Percentiles rank a stretch among this genome's conserved stretches.
Evolutionary conservation across 2,888 invertebrate genomes (phyloP).

Genomic region (Geophilus truncorum): DNA sequence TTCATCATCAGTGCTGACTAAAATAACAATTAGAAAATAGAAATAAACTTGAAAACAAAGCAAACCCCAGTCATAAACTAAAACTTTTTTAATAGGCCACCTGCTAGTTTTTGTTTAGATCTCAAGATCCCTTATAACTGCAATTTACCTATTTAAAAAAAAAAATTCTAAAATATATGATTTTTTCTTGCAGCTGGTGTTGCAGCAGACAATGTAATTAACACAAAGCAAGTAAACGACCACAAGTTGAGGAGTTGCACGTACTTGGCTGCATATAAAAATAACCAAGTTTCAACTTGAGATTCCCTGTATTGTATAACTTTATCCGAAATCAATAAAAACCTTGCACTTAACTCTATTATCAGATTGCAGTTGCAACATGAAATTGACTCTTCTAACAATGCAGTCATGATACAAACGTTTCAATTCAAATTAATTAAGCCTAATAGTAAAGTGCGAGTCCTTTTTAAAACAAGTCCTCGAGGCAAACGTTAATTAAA

Average conservation of each 20-base stretch:
- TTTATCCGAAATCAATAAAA: conserved; percentile 27
- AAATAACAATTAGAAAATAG: neutral
- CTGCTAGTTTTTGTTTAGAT: neutral
- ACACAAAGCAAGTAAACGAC: too few species aligned
- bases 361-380: conserved; percentile 25
- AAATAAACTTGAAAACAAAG: neutral
- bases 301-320: conserved; percentile 9
- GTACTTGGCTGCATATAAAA: neutral
- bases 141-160: neutral
- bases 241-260: too few species aligned
- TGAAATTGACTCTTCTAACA: conserved; percentile 13
- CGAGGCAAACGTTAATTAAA: neutral
- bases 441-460: neutral
- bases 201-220: too few species aligned
- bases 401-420: neutral
- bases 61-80: neutral
- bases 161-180: neutral
- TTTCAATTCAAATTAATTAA: conserved; percentile 23
- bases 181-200: neutral
- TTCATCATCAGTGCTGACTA: neutral
- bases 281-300: neutral
- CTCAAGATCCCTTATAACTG: neutral
- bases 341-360: conserved; percentile 27
- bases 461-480: neutral
- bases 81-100: neutral